Evolutionary conservation across 2,797 vertebrate species (phyloP).

Genomic region (Phataginus tetradactyla): DNA sequence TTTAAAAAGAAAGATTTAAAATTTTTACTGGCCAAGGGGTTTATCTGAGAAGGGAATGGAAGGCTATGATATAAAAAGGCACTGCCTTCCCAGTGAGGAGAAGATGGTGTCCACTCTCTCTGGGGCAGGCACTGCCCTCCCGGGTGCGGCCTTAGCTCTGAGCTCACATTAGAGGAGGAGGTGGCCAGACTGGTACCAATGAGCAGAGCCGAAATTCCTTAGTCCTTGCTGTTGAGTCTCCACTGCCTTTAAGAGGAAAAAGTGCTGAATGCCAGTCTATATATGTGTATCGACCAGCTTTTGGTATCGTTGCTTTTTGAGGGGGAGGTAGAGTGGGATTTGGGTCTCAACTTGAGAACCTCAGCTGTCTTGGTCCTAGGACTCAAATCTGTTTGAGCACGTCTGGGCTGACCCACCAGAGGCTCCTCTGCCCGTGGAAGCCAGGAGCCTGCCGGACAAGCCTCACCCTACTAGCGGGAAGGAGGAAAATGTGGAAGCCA

Average conservation of each 20-base stretch:
- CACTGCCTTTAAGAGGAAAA: not conserved
- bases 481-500: not conserved
- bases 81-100: not conserved
- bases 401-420: not conserved
- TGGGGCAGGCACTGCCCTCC: not conserved
- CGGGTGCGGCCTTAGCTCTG: not conserved
- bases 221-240: not conserved
- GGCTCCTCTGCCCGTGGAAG: not conserved
- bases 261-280: not conserved
- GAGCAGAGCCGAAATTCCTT: not conserved
- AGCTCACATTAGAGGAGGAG: not conserved
- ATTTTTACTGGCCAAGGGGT: not conserved
- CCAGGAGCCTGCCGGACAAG: not conserved
- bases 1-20: conserved; percentile 18
- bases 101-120: not conserved
- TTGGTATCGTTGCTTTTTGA: not conserved
- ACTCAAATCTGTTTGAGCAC: not conserved
- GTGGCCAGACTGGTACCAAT: not conserved
- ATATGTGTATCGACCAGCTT: not conserved
- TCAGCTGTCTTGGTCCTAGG: not conserved
- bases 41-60: not conserved
- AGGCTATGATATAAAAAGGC: not conserved
- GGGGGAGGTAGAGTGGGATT: no score
- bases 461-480: no score
- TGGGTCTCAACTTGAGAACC: not conserved